Percentiles rank a stretch among this genome's conserved stretches.
phyloP scores from a whole-genome alignment of 2,888 invertebrate genomes.

The Dioctria linearis region DNA sequence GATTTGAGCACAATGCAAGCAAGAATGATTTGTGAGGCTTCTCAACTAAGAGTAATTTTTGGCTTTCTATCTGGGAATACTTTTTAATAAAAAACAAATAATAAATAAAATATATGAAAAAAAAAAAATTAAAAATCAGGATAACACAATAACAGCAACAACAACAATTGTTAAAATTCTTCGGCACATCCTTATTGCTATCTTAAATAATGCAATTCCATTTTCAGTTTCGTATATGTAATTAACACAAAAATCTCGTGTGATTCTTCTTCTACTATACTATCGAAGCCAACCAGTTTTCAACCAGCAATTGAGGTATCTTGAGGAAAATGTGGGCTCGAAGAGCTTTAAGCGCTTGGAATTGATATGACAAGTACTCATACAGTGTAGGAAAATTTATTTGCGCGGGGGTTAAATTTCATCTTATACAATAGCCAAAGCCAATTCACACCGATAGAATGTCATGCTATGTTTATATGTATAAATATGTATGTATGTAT shows the following conservation, averaged over 20 bases:
- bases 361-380: slow-evolving; percentile 50
- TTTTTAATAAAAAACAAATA: not conserved
- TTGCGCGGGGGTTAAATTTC: slow-evolving; percentile 34
- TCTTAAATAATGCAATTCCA: slow-evolving; percentile 29
- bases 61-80: not conserved
- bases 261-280: not conserved
- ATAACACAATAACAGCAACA: not conserved
- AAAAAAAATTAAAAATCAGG: too few species aligned
- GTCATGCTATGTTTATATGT: slow-evolving; percentile 1
- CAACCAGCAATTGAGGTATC: slow-evolving; percentile 33
- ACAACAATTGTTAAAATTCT: too few species aligned
- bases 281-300: slow-evolving; percentile 41
- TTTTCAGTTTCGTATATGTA: slow-evolving; percentile 12
- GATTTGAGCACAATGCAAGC: slow-evolving; percentile 28
- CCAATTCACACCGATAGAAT: slow-evolving; percentile 9
- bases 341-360: slow-evolving; percentile 50
- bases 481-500: not conserved
- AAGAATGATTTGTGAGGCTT: slow-evolving; percentile 5
- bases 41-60: slow-evolving; percentile 4
- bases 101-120: too few species aligned
- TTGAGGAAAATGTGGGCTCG: slow-evolving; percentile 50
- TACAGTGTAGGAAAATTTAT: slow-evolving; percentile 8
- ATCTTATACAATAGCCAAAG: not conserved
- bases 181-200: not conserved
- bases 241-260: slow-evolving; percentile 13